phyloP scores from a whole-genome alignment of 2,888 invertebrate genomes.

The Cephus spinipes region DNA sequence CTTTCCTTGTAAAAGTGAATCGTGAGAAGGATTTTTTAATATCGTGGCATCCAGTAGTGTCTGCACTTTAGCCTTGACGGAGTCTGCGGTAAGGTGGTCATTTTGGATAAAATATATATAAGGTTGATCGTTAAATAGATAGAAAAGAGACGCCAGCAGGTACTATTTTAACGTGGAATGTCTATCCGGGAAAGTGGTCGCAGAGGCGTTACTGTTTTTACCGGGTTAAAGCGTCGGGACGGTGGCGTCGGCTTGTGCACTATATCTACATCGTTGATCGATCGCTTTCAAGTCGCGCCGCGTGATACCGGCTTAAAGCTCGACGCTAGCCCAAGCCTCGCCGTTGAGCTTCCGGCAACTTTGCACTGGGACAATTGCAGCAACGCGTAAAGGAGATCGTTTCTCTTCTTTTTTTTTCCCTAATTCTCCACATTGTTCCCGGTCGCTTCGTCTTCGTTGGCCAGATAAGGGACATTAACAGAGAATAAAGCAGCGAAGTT shows the following conservation, averaged over 20 bases:
- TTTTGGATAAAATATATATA: background rate
- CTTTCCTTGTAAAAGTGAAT: background rate
- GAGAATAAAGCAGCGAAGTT: constrained; percentile 20
- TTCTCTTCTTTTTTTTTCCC: background rate
- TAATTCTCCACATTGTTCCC: background rate
- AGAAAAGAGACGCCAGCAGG: background rate
- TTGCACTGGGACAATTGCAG: background rate
- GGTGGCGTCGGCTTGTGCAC: background rate
- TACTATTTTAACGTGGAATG: background rate
- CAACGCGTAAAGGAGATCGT: background rate
- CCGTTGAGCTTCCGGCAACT: background rate
- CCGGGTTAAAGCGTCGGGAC: background rate
- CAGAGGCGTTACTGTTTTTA: background rate
- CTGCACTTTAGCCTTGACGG: background rate
- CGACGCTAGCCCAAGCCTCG: background rate
- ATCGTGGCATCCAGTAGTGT: background rate
- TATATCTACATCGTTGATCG: background rate
- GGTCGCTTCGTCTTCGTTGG: background rate
- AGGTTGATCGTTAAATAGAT: background rate
- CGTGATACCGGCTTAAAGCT: background rate
- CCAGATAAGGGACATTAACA: constrained; percentile 16
- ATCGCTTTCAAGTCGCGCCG: background rate
- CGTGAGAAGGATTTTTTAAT: background rate
- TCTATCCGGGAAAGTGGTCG: background rate
- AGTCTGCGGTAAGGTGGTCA: background rate